Evolutionary conservation across 2,113 vertebrate genomes (phyloP), one percentile per base, ranked within the genome.

Genomic region (Alectura lathami): DNA sequence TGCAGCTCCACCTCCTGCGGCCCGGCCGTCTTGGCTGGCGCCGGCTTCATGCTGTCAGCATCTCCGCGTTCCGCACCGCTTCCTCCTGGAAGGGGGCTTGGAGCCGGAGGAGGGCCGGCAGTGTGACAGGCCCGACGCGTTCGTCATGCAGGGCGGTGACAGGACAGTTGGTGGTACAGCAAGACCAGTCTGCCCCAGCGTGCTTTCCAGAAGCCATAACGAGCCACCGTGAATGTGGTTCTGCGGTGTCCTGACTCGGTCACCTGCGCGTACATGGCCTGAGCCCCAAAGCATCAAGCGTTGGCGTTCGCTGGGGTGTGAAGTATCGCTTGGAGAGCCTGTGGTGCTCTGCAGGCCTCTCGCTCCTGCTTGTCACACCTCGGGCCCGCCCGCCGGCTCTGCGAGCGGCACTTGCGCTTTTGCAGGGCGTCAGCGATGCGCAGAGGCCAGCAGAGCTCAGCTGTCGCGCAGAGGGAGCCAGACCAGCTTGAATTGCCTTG

Each of bases 311-410:
- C 6, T 50, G 47, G 68, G 27, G 50, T 36, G 66, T 66, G 56
- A 84, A 72, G 53, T 9, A 30, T 38, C 12, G 0, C 32, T 34
- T 27, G 29, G 23, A n/a, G 42, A 88, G n/a, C 13, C 76, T 60
- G 66, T 34, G 81, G 40, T 34, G 81, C 75, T 75, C 51, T 64
- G 32, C 23, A 4, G 77, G 78, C 3, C 21, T 72, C 48, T 11
- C 3, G 13, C 56, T 54, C n/a, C 53, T 36, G 60, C 47, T 86
- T 27, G 4, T 90, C 42, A 2, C 80, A 27, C 56, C 47, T 74
- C 1, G 0, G 50, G 8, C 22, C 1, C 2, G 38, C 22, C 53
- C 1, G 6, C 11, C 2, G 3, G 43, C 1, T 0, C 43, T 3
- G 23, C 0, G 34, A n/a, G 42, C 29, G 40, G 15, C 16, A 21